These are phyloP conservation scores for Uropetala carovei DNA, from an alignment of 2,888 invertebrate genomes.

Conservation along the genomic window DNA sequence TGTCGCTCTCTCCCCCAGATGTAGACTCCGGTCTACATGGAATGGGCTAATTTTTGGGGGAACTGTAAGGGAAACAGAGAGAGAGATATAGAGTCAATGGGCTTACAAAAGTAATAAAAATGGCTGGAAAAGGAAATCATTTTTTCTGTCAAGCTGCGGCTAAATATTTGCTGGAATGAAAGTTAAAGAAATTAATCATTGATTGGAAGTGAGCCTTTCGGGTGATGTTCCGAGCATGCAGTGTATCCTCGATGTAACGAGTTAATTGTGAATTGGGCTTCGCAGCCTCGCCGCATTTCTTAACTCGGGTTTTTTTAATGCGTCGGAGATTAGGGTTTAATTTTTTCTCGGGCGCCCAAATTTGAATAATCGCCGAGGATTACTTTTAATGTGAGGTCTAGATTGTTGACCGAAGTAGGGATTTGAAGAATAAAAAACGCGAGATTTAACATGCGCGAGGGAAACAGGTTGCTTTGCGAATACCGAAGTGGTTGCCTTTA, in stretches of 20 bases:
- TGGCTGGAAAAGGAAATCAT: conserved; percentile 12
- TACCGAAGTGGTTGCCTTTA: no score
- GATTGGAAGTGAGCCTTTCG: not conserved
- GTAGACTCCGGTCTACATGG: conserved; percentile 82
- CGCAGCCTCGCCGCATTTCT: no score
- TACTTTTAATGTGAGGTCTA: not conserved
- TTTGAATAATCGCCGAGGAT: not conserved
- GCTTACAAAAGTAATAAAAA: conserved; percentile 16
- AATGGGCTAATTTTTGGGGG: conserved; percentile 88
- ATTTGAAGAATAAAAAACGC: not conserved
- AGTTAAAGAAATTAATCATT: conserved; percentile 31
- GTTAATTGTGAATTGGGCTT: not conserved
- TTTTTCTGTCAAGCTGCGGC: conserved; percentile 45
- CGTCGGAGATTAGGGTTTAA: no score
- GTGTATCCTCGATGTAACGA: conserved; percentile 7
- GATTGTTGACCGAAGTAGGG: not conserved
- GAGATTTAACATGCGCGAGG: not conserved
- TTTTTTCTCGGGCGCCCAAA: not conserved
- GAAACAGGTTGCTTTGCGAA: no score
- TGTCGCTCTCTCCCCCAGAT: conserved; percentile 85
- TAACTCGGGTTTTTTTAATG: no score
- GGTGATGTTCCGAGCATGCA: not conserved
- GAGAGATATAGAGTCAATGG: conserved; percentile 58
- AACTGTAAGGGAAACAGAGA: conserved; percentile 77
- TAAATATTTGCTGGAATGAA: conserved; percentile 19